Conservation (phyloP, 2,888 invertebrate genomes). For the Coelogynopora nodosa region DNA sequence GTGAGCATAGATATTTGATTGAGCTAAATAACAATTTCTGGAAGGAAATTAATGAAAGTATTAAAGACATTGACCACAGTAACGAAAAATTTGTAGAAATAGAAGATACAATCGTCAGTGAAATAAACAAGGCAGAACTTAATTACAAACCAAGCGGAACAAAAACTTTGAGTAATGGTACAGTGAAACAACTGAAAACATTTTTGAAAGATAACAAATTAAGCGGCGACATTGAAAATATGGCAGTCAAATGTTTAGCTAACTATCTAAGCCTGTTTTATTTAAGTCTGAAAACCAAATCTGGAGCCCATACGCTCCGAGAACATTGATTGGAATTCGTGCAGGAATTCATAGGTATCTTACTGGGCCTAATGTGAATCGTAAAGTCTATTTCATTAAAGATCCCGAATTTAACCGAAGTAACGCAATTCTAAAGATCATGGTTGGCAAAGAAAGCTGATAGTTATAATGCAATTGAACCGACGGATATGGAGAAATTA, state of each 20-base stretch:
- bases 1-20: constrained; percentile 17
- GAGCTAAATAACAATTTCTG: not conserved
- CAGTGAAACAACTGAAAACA: not conserved
- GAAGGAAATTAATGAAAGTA: too few species aligned
- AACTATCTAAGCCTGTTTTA: not conserved
- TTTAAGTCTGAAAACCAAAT: not conserved
- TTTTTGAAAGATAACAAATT: not conserved
- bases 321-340: not conserved
- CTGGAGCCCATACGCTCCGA: not conserved
- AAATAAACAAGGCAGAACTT: not conserved
- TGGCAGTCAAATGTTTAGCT: not conserved
- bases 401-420: not conserved
- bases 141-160: too few species aligned
- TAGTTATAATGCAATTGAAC: not conserved
- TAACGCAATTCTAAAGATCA: not conserved
- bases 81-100: not conserved
- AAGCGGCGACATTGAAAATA: not conserved
- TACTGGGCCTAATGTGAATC: not conserved
- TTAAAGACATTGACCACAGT: not conserved
- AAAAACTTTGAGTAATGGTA: too few species aligned
- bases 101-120: not conserved
- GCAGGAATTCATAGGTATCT: not conserved
- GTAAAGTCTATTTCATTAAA: not conserved
- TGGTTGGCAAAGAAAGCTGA: not conserved
- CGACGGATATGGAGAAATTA: not conserved